Evolutionary conservation across 1,140 invertebrate species (phyloP).

Genomic region (Hyles euphorbiae): DNA sequence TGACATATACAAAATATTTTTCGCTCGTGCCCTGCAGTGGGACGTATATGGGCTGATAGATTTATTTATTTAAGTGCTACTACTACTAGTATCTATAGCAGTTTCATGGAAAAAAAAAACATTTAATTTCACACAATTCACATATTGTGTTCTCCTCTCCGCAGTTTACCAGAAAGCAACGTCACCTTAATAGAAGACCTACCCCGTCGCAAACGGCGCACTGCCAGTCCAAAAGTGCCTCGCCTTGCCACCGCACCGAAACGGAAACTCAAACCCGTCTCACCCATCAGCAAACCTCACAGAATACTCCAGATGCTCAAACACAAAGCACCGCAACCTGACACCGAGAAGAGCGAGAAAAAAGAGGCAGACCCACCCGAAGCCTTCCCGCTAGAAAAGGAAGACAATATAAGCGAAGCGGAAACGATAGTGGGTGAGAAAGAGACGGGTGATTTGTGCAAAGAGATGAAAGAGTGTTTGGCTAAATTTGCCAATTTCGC

Average conservation of each 20-base stretch:
- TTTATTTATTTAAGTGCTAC: no score
- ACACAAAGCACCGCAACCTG: conserved; percentile 36
- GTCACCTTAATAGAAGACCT: conserved; percentile 52
- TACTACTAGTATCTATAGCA: no score
- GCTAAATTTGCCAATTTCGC: conserved; percentile 62
- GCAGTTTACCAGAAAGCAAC: conserved; percentile 54
- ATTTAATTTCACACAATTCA: no score
- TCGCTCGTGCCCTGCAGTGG: no score
- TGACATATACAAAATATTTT: no score
- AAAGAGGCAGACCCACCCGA: conserved; percentile 52
- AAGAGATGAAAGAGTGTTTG: conserved; percentile 64
- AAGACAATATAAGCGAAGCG: conserved; percentile 54
- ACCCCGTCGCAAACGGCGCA: conserved; percentile 47
- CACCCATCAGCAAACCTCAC: conserved; percentile 44
- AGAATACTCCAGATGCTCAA: conserved; percentile 63
- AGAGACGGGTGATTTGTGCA: conserved; percentile 45
- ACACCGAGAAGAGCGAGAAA: conserved; percentile 30
- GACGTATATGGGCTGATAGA: no score
- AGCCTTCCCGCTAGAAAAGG: conserved; percentile 52
- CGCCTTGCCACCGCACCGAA: conserved; percentile 48
- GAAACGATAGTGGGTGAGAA: conserved; percentile 64
- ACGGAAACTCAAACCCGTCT: conserved; percentile 46
- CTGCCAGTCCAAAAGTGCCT: conserved; percentile 41
- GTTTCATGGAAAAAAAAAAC: no score
- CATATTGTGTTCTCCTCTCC: neutral